A percentile compares a stretch with the other conserved stretches of the same genome.
Conservation (phyloP, 2,888 invertebrate species). For the Pollenia amentaria region DNA sequence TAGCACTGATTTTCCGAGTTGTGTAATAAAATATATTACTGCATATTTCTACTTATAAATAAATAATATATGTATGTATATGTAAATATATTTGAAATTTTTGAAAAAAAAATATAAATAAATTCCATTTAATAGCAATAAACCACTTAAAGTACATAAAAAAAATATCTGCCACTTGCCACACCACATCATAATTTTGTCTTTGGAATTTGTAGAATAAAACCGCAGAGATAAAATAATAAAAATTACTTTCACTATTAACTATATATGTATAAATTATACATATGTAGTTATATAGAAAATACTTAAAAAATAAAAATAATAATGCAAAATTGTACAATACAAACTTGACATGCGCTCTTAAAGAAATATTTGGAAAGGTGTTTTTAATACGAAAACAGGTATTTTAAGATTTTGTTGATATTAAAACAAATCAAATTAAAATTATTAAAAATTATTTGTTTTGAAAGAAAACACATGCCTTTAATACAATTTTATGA, state of each 20-base stretch:
- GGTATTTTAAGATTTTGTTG: neutral
- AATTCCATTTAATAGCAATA: neutral
- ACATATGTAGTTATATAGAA: neutral
- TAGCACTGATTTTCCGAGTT: too few relatives aligned
- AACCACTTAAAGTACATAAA: constrained; percentile 44
- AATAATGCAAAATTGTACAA: too few relatives aligned
- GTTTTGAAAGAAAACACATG: neutral
- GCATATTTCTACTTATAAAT: too few relatives aligned
- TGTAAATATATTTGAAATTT: neutral
- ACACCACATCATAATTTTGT: constrained; percentile 73
- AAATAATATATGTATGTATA: neutral
- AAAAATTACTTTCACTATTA: constrained; percentile 20
- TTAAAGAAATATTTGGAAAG: constrained; percentile 19
- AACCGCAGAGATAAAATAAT: constrained; percentile 44
- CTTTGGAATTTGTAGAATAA: constrained; percentile 26
- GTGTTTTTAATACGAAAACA: constrained; percentile 8
- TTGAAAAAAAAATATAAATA: neutral
- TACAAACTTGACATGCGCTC: constrained; percentile 29
- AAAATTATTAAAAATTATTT: constrained; percentile 25
- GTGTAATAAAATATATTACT: too few relatives aligned
- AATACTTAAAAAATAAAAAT: constrained; percentile 7
- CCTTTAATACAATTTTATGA: neutral
- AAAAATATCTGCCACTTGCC: constrained; percentile 73
- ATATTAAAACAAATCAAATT: neutral
- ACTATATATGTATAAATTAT: neutral